Conservation (phyloP, 2,113 vertebrate species). For the Dromaius novaehollandiae region DNA sequence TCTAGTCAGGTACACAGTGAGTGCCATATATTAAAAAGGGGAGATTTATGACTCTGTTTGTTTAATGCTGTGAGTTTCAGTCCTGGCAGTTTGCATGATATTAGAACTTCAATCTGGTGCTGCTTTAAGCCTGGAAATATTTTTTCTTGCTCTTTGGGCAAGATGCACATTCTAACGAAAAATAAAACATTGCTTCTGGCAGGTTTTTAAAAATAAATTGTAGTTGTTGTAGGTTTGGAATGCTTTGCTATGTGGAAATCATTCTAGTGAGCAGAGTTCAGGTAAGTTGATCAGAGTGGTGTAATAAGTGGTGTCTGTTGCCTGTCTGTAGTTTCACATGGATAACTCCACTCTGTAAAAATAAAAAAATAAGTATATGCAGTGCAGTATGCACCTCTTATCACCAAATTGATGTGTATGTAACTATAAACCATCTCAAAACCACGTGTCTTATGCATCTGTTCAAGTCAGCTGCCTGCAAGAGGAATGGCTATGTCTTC, state of each 20-base stretch:
- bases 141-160: background rate
- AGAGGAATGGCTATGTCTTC: background rate
- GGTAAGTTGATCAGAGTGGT: background rate
- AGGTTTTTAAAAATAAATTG: background rate
- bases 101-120: background rate
- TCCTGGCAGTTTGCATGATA: background rate
- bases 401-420: background rate
- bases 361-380: background rate
- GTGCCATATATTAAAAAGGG: background rate
- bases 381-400: background rate
- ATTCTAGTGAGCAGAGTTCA: background rate
- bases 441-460: accelerated
- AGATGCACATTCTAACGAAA: background rate
- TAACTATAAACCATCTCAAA: background rate
- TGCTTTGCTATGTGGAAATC: background rate
- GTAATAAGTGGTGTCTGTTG: background rate
- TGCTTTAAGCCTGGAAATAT: background rate
- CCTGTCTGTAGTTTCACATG: background rate
- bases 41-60: background rate
- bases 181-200: background rate
- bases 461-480: background rate
- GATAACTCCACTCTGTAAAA: background rate
- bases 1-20: background rate
- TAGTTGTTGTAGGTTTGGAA: background rate
- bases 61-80: background rate